Evolutionary conservation across 2,797 vertebrate genomes (phyloP).

Genomic region (Chromobotia macracanthus): DNA sequence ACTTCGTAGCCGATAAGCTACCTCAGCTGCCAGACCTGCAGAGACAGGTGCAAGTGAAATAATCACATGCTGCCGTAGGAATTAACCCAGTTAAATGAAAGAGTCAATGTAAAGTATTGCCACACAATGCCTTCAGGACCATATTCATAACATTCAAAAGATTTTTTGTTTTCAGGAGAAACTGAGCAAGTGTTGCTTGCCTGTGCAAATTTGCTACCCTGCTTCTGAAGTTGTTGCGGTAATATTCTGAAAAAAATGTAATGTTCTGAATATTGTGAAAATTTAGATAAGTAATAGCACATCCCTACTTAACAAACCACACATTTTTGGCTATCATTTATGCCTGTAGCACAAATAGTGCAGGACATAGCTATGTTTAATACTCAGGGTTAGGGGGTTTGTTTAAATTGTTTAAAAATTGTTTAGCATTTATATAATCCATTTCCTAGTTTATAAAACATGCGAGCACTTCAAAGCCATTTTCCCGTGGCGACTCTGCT

Average conservation of each 20-base stretch:
- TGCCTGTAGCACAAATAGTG: background rate
- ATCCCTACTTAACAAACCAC: too few relatives aligned
- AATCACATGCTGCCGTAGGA: background rate
- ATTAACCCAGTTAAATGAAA: constrained; percentile 1
- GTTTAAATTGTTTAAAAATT: background rate
- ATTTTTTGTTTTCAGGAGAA: constrained; percentile 27
- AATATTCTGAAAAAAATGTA: too few relatives aligned
- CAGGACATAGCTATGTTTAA: background rate
- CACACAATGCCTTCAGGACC: constrained; percentile 2
- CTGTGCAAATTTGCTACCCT: background rate
- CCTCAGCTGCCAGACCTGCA: constrained; percentile 94
- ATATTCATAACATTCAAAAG: constrained; percentile 5
- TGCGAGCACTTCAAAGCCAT: background rate
- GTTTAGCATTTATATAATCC: background rate
- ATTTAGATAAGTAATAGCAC: too few relatives aligned
- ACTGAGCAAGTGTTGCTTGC: background rate
- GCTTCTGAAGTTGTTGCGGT: too few relatives aligned
- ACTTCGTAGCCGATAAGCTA: constrained; percentile 95
- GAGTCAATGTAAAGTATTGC: constrained; percentile 6
- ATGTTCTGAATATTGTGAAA: too few relatives aligned
- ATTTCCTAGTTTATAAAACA: constrained; percentile 1
- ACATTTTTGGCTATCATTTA: background rate
- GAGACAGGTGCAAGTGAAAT: constrained; percentile 39
- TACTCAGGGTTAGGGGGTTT: background rate
- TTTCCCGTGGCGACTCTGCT: constrained; percentile 22